Evolutionary conservation across 2,113 vertebrate species (phyloP).

Genomic region (Ageneiosus marmoratus): DNA sequence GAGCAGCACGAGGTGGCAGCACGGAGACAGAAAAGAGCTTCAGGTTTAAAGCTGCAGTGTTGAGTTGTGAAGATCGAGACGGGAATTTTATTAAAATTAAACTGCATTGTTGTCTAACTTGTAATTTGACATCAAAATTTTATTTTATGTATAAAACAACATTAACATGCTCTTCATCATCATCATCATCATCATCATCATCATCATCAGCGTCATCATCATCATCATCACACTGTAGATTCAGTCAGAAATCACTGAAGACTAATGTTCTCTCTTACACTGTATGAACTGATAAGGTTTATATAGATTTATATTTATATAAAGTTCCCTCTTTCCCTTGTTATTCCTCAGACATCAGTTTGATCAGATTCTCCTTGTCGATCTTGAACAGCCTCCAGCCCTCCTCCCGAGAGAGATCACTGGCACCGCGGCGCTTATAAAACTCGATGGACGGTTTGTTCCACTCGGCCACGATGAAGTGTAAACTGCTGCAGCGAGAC

Average conservation of each 20-base stretch:
- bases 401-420: constrained; percentile 71
- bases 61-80: too few species aligned
- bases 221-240: neutral
- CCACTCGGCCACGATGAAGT: constrained; percentile 76
- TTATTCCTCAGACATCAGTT: constrained; percentile 28
- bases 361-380: constrained; percentile 67
- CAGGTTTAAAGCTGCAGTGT: too few species aligned
- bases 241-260: neutral
- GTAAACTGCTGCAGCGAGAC: constrained; percentile 76
- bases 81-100: too few species aligned
- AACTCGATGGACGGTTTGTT: constrained; percentile 74
- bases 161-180: neutral
- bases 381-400: constrained; percentile 78
- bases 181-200: neutral
- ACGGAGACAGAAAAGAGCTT: too few species aligned
- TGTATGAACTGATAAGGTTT: too few species aligned
- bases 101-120: neutral
- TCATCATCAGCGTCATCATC: neutral
- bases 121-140: neutral
- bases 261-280: neutral
- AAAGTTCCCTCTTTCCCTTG: neutral
- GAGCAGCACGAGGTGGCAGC: too few species aligned
- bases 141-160: neutral
- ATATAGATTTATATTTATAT: neutral
- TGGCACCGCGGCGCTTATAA: constrained; percentile 66